Percentiles rank a stretch among this genome's conserved stretches.
Conservation (phyloP, 35 echinoderm and acorn worm species). For the Ptychodera flava region DNA sequence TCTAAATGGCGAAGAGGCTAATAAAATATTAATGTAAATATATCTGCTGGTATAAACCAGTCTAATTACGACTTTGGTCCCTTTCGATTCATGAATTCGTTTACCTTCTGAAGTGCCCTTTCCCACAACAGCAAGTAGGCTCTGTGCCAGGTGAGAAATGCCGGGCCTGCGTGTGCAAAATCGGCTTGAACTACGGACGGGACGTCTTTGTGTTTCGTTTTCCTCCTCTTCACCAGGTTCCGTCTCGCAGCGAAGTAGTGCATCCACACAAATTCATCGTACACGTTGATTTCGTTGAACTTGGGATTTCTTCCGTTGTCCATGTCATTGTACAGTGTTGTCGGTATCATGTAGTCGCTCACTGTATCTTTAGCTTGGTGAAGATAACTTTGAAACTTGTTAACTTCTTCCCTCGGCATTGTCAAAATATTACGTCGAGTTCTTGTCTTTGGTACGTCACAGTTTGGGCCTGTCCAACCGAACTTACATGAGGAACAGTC, state of each 20-base stretch:
- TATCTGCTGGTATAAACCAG: no score
- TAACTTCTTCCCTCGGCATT: neutral
- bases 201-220: no score
- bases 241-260: neutral
- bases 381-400: neutral
- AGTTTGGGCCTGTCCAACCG: neutral
- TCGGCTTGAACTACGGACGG: no score
- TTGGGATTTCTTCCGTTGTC: neutral
- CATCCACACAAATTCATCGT: neutral
- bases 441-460: neutral
- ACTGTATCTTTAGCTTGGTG: neutral
- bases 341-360: neutral
- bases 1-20: no score
- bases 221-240: neutral
- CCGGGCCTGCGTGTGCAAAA: neutral
- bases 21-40: no score
- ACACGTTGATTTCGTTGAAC: neutral
- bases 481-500: neutral
- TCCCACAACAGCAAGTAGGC: neutral
- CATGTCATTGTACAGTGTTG: neutral
- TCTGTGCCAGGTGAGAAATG: neutral
- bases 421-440: neutral
- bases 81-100: no score
- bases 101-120: neutral
- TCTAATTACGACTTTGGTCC: no score